phyloP scores from a whole-genome alignment of 2,113 vertebrate genomes.

The Seriola quinqueradiata region DNA sequence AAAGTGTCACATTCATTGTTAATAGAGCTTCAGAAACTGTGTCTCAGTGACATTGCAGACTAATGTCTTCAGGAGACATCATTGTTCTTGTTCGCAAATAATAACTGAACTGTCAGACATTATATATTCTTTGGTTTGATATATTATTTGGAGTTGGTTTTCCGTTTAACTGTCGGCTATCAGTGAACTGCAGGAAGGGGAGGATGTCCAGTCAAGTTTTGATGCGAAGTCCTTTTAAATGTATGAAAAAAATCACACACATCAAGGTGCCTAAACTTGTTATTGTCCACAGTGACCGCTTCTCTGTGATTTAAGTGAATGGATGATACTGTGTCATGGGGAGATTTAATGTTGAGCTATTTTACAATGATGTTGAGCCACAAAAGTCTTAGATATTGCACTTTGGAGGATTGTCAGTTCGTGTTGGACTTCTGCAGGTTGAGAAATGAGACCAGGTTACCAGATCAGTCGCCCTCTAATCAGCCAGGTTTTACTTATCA shows the following conservation, averaged over 20 bases:
- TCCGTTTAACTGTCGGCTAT: slow-evolving; percentile 36
- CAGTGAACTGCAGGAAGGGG: slow-evolving; percentile 40
- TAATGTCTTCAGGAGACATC: slow-evolving; percentile 36
- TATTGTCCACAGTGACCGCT: slow-evolving; percentile 68
- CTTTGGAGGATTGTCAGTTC: slow-evolving; percentile 69
- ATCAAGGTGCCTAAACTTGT: slow-evolving; percentile 75
- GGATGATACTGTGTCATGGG: slow-evolving; percentile 56
- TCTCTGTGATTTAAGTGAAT: slow-evolving; percentile 75
- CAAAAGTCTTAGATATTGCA: slow-evolving; percentile 77
- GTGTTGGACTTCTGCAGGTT: slow-evolving; percentile 61
- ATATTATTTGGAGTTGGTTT: slow-evolving; percentile 40
- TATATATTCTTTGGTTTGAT: slow-evolving; percentile 27
- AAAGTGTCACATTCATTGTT: slow-evolving; percentile 47
- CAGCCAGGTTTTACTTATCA: slow-evolving; percentile 42
- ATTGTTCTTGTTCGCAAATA: slow-evolving; percentile 35
- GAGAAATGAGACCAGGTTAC: slow-evolving; percentile 40
- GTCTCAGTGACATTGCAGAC: slow-evolving; percentile 37
- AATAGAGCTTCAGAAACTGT: slow-evolving; percentile 43
- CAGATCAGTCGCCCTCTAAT: slow-evolving; percentile 31
- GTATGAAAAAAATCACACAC: slow-evolving; percentile 43
- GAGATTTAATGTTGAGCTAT: slow-evolving; percentile 64
- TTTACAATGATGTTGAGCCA: slow-evolving; percentile 73
- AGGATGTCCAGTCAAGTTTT: slow-evolving; percentile 35
- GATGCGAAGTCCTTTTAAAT: slow-evolving; percentile 40
- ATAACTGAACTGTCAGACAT: slow-evolving; percentile 38